Base-by-base conservation (phyloP, 2,888 invertebrate species). In the Metopia argyrocephala region DNA sequence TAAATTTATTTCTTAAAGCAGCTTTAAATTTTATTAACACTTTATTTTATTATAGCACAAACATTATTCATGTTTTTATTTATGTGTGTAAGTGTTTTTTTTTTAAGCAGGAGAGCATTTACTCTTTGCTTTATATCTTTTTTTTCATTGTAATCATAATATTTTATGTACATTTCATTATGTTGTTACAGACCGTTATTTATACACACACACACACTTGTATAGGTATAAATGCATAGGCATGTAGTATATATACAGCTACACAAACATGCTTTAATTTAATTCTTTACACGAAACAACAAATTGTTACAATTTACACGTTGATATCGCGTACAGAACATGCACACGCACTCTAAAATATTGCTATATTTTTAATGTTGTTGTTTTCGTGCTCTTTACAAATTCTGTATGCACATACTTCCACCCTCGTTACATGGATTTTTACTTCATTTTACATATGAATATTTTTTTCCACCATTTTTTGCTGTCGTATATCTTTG, bases 161-260 rank as follows among this genome's bases (percentile, higher is more conserved):
- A 56, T 71, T 75, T 79, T 70, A 70, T 66, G 65, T 61, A 62
- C 56, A 66, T 79, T 79, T 76, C 48, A 79, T 75, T 54, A 70
- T 70, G 38, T 70, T 75, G 27, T 76, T 71, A 61, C 62, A 56
- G 50, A 70, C 62, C 64, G n/a, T 70, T 66, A 74, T 79, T 21
- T 23, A 25, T 61, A 27, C 27, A 25, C 66, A 56, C 27, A 21
- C 31, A 70, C 20, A 50, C 59, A 50, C 15, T 12, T 4, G 15
- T 38, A 38, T 12, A 31, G 0, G 12, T 3, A 12, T 3, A 31
- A 31, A 12, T 12, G 31, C 27, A 21, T 21, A 27, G 27, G 52
- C 45, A 45, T 28, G 0, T 0, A 12, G n/a, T 31, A 12, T 31
- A 27, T 4, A 12, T 27, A 20, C 69, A 31, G 45, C 23, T 25